Evolutionary conservation across 37 sponge, comb jelly and placozoan genomes (phyloP).

Genomic region (Ianthella basta): DNA sequence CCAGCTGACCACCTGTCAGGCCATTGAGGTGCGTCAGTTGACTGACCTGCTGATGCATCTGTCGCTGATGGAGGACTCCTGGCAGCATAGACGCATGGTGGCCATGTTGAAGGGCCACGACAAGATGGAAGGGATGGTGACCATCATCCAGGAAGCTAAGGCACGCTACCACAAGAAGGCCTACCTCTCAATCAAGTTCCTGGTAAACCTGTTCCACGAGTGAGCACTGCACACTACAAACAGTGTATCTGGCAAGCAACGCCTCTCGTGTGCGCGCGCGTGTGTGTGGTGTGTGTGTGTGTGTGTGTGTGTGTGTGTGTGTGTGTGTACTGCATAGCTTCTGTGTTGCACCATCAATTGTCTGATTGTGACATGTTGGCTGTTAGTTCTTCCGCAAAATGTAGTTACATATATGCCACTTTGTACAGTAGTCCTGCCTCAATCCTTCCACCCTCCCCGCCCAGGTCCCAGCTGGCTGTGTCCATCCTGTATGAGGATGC

Average conservation of each 20-base stretch:
- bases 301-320: no score
- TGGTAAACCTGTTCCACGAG: conserved; percentile 71
- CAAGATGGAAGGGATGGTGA: conserved; percentile 67
- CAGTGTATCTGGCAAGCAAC: no score
- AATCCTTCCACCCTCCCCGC: no score
- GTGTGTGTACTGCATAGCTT: no score
- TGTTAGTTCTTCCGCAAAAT: no score
- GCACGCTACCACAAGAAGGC: conserved; percentile 81
- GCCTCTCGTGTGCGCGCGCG: no score
- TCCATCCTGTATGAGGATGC: conserved; percentile 62
- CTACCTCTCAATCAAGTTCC: conserved; percentile 84
- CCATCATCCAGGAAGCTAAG: conserved; percentile 73
- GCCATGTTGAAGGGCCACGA: conserved; percentile 61
- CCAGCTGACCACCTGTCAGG: conserved; percentile 75
- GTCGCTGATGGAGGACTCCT: conserved; percentile 83
- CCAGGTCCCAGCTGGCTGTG: conserved; percentile 57
- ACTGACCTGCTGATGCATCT: conserved; percentile 83
- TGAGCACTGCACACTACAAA: conserved; percentile 3
- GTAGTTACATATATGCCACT: no score
- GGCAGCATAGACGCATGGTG: conserved; percentile 69
- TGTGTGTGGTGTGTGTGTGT: no score
- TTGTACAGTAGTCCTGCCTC: no score
- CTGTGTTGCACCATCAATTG: no score
- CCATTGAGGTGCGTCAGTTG: conserved; percentile 83
- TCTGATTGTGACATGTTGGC: no score